These are phyloP conservation scores for Creontiades dilutus DNA, from an alignment of 2,888 invertebrate species.

Conservation along the genomic window DNA sequence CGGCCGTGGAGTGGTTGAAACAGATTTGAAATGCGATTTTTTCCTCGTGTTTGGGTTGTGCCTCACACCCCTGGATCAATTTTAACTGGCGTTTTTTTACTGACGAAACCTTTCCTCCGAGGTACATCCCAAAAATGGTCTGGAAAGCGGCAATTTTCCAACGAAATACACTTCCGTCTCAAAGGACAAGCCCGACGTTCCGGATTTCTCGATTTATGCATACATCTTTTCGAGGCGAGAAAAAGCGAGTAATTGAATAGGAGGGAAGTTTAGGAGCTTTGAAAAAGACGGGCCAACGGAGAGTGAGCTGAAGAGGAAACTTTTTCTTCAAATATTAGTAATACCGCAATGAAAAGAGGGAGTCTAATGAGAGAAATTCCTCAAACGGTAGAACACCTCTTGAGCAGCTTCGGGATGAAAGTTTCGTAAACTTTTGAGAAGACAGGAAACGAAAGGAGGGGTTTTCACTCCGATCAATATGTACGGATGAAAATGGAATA, in stretches of 20 bases:
- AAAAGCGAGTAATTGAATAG: background rate
- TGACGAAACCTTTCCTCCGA: too few relatives aligned
- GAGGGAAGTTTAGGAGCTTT: background rate
- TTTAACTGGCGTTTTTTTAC: too few relatives aligned
- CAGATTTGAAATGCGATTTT: too few relatives aligned
- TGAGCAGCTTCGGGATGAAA: conserved; percentile 45
- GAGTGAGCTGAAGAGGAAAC: background rate
- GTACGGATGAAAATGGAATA: conserved; percentile 44
- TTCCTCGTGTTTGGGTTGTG: too few relatives aligned
- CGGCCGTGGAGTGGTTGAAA: too few relatives aligned
- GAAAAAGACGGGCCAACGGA: background rate
- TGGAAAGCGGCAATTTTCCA: too few relatives aligned
- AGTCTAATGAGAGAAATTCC: conserved; percentile 43
- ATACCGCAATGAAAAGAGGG: conserved; percentile 33
- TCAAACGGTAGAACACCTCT: conserved; percentile 42
- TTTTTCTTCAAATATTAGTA: conserved; percentile 24
- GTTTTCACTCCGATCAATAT: conserved; percentile 3
- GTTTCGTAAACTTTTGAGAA: conserved; percentile 56
- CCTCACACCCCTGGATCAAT: too few relatives aligned
- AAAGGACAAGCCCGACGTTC: background rate
- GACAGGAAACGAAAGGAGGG: background rate
- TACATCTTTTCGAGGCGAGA: background rate
- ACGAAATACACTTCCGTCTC: too few relatives aligned
- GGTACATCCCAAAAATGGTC: too few relatives aligned
- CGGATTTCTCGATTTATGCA: background rate